Conservation (phyloP, 2,797 vertebrate genomes). For the Anomalospiza imberbis region DNA sequence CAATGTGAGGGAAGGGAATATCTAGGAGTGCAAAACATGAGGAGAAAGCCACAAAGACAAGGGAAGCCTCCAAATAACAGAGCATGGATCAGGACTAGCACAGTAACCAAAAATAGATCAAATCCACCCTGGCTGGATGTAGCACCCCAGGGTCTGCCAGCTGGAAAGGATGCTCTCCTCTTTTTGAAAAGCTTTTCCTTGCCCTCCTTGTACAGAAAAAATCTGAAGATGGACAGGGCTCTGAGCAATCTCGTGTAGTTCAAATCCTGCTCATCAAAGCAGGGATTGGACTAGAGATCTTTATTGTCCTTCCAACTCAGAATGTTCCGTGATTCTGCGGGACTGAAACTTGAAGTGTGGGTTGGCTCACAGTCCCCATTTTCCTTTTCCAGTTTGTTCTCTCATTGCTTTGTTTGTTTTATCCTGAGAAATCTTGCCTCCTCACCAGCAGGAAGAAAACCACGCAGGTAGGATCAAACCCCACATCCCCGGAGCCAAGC, state of each 20-base stretch:
- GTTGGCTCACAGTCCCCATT: neutral
- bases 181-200: neutral
- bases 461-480: neutral
- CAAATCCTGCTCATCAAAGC: neutral
- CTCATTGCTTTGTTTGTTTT: neutral
- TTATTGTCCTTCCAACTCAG: neutral
- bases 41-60: neutral
- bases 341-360: neutral
- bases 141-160: neutral
- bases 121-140: neutral
- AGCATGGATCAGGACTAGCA: neutral
- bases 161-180: neutral
- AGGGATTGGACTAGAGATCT: neutral
- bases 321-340: neutral
- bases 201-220: neutral
- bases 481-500: neutral
- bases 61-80: neutral
- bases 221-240: neutral
- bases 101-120: neutral
- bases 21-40: fast-evolving
- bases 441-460: neutral
- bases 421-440: neutral
- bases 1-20: neutral
- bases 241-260: neutral
- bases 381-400: neutral